These are phyloP conservation scores for Xanthorhoe designata DNA, from an alignment of 2,888 invertebrate genomes.

Conservation along the genomic window DNA sequence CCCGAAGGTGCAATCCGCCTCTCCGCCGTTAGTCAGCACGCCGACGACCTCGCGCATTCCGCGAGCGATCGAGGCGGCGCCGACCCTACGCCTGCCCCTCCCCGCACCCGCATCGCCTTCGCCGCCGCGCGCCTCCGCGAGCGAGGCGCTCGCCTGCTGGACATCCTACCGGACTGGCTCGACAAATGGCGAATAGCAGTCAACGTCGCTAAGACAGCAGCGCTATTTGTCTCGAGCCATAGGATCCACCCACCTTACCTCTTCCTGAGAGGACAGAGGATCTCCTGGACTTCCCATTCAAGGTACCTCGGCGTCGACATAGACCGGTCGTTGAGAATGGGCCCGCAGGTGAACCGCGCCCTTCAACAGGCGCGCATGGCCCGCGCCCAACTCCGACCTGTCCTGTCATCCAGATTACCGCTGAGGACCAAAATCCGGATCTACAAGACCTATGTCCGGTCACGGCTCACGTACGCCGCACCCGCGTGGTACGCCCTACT, in stretches of 20 bases:
- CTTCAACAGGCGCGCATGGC: background rate
- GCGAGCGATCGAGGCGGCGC: too few relatives aligned
- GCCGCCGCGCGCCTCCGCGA: too few relatives aligned
- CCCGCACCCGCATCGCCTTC: too few relatives aligned
- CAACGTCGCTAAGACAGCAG: too few relatives aligned
- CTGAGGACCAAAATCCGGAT: conserved; percentile 1
- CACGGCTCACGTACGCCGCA: background rate
- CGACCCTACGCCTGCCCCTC: too few relatives aligned
- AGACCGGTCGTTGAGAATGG: conserved; percentile 37
- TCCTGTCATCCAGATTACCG: background rate
- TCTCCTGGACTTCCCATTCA: background rate
- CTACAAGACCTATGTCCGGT: background rate
- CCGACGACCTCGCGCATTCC: conserved; percentile 1
- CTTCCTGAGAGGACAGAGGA: background rate
- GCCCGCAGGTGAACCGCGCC: background rate
- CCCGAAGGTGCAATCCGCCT: background rate
- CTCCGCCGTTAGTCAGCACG: background rate
- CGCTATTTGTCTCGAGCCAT: background rate
- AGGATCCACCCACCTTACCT: background rate
- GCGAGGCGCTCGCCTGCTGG: too few relatives aligned
- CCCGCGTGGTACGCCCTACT: background rate
- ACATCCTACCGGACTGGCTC: too few relatives aligned
- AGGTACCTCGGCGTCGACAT: conserved; percentile 29
- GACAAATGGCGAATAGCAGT: too few relatives aligned
- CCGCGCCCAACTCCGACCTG: background rate